Base-by-base conservation (phyloP, 2,888 invertebrate species). In the Trachelus troglodyta region DNA sequence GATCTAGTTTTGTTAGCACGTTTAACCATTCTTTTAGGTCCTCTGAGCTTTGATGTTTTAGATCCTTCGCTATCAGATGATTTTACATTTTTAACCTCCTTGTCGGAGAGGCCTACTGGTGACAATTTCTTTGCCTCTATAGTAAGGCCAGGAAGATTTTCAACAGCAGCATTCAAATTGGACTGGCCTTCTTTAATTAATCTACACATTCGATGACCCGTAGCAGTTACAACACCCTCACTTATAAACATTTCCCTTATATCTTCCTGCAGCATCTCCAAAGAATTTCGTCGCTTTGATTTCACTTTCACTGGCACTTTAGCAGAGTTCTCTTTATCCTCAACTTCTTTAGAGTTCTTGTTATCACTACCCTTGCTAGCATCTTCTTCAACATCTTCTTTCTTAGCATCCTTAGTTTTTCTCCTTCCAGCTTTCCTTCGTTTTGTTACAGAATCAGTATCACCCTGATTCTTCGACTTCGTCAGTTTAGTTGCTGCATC, bases 191-290 rank as follows among this genome's bases (percentile, higher is more conserved):
- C 91, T 90, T 94, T 94, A 40, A 94, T 92, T 77, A 94, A 87
- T 75, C 94, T 93, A 87, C 95, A 95, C 92, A 94, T 94, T 82
- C 95, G 92, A 86, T 94, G 93, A 15, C 95, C 95, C 3, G 94
- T 94, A 23, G 94, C 93, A 76, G 94, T 93, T 35, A 95, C 89
- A 1, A 95, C 93, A 40, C 94, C 95, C 82, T 95, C 93, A 82
- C 93, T 93, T 77, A 95, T 94, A 85, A 95, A 95, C 94, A 95
- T 95, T 86, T 95, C 95, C 84, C 94, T 93, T 71, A 95, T 94
- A 83, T 95, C 95, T 81, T 95, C 94, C 83, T 95, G 95, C 2
- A 96, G 91, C 88, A 93, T 92, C 85, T 94, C 93, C 75, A 96
- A 87, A 85, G 95, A 95, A 77, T 93, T 93, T 76, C 91, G 86